phyloP scores from a whole-genome alignment of 2,797 vertebrate species.

The Onychomys torridus region DNA sequence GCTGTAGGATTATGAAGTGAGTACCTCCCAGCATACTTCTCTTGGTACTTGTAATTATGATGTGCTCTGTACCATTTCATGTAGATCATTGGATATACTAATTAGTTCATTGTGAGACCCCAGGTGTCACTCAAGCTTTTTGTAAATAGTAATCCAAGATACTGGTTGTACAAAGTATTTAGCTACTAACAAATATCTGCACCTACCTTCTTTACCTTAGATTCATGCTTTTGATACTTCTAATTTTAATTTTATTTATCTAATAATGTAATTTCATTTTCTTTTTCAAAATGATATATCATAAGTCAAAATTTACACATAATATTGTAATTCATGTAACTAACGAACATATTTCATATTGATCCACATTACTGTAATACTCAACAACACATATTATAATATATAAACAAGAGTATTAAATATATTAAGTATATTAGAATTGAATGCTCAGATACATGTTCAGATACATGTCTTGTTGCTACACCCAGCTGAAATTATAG shows the following conservation, averaged over 20 bases:
- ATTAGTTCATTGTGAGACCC: background rate
- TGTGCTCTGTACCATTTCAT: background rate
- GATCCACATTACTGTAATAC: background rate
- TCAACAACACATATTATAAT: background rate
- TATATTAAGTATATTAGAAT: background rate
- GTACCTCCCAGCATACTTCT: background rate
- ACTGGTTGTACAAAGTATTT: background rate
- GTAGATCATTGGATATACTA: background rate
- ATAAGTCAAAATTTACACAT: background rate
- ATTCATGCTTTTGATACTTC: background rate
- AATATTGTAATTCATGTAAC: background rate
- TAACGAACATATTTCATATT: background rate
- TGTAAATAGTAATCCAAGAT: slow-evolving; percentile 3
- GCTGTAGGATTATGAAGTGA: background rate
- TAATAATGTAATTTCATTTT: slow-evolving; percentile 45
- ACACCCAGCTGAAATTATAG: background rate
- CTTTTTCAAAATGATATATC: slow-evolving; percentile 15
- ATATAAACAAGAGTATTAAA: background rate
- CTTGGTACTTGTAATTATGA: background rate
- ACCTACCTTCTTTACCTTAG: background rate
- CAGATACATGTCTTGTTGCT: background rate
- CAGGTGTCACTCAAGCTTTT: background rate
- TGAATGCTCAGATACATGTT: background rate
- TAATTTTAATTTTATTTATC: slow-evolving; percentile 26
- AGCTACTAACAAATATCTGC: background rate